Percentiles rank a stretch among this genome's conserved stretches.
Evolutionary conservation across 2,113 vertebrate species (phyloP).

Genomic region (Phaethon lepturus): DNA sequence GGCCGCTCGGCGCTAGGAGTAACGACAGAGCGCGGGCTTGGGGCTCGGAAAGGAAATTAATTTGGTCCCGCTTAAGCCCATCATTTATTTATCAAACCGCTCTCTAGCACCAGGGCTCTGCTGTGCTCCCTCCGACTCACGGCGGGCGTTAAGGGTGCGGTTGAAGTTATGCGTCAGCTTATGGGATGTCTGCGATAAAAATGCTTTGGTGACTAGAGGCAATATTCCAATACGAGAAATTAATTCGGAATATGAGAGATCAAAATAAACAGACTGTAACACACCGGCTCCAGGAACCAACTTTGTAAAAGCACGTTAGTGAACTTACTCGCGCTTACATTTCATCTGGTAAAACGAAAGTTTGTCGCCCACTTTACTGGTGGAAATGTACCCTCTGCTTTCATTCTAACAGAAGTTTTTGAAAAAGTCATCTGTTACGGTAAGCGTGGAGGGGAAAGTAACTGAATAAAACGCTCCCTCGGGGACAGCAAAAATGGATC

Average conservation of each 20-base stretch:
- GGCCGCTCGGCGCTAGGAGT: no score
- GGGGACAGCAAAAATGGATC: neutral
- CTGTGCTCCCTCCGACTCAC: neutral
- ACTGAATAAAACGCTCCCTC: neutral
- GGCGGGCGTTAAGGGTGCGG: accelerated
- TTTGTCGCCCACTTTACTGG: neutral
- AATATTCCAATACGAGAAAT: neutral
- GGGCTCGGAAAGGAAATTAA: accelerated
- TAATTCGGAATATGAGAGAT: neutral
- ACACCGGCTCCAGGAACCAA: neutral
- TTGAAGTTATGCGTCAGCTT: neutral
- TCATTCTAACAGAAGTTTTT: neutral
- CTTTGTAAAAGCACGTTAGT: neutral
- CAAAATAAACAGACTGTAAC: neutral
- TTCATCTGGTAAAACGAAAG: neutral
- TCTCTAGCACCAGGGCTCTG: accelerated
- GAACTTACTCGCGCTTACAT: neutral
- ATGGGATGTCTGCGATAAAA: neutral
- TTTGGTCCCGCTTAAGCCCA: accelerated
- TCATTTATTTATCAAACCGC: accelerated
- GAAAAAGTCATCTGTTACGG: neutral
- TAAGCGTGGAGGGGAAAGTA: neutral
- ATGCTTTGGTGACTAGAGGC: neutral
- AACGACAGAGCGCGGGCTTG: accelerated
- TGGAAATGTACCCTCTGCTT: neutral